Base-by-base conservation (phyloP, 2,888 invertebrate species). In the Atrina japonica region DNA sequence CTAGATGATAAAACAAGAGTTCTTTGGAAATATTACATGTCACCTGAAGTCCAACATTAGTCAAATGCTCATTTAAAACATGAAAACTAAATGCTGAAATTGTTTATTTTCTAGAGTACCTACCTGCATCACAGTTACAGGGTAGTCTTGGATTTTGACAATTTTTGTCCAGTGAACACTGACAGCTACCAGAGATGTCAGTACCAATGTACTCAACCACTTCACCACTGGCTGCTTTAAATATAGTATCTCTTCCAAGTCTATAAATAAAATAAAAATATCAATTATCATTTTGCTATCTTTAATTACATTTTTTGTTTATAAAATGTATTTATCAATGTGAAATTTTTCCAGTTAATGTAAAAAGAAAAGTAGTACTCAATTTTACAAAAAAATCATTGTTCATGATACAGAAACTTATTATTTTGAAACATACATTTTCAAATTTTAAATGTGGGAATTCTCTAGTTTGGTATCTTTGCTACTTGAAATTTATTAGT, bases 121-220 rank as follows among this genome's bases (percentile, higher is more conserved):
- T 64, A 64, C 64, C 53, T 21, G 41, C n/a, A 30, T 66, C 66
- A 66, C 66, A 66, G 83, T 95, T 95, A 27, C 64, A 64, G 29
- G 35, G 23, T 7, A 21, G 40, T 9, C 56, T 40, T 56, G 14
- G 35, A 18, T 94, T 35, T 11, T 35, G 35, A 91, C 97, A 97
- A 64, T 95, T 95, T 58, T 86, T 94, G 86, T 95, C 95, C 77
- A 95, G 94, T 85, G 94, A 92, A 83, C 93, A 93, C 25, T 76
- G 45, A 76, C 87, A 87, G 60, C 67, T 71, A 1, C 84, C 83
- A 16, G 79, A 75, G 6, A 65, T 64, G 18, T 66, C 70, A 7
- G 78, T 71, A 2, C 86, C 86, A 11, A 87, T 66, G 68, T 83
- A 86, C 67, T 86, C 84, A 30, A 86, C 76, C 61, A 84, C 80